phyloP scores from a whole-genome alignment of 2,113 vertebrate genomes.

The Megaceryle torquata region DNA sequence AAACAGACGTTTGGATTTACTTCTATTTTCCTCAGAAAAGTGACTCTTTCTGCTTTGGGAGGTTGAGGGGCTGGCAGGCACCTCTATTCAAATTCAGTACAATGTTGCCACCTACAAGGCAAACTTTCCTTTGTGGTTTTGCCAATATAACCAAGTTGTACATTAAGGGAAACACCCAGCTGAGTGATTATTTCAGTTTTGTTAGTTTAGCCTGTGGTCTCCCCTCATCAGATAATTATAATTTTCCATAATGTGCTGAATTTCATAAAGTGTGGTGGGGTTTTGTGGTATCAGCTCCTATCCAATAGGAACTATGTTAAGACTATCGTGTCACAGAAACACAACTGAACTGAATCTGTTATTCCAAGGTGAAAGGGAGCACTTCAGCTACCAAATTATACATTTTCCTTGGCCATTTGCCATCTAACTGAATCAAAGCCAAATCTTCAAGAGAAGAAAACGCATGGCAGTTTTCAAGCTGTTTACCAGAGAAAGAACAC shows the following conservation, averaged over 20 bases:
- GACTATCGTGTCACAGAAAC: background rate
- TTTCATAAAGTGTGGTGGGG: background rate
- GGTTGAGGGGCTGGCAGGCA: background rate
- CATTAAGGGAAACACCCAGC: constrained; percentile 23
- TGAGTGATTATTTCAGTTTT: constrained; percentile 19
- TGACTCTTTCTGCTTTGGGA: background rate
- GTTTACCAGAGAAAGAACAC: background rate
- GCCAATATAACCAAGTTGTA: background rate
- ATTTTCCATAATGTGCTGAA: constrained; percentile 34
- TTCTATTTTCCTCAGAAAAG: background rate
- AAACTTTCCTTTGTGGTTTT: background rate
- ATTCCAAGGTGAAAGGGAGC: constrained; percentile 7
- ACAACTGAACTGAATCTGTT: background rate
- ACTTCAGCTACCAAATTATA: constrained; percentile 10
- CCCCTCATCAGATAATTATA: background rate
- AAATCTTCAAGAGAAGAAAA: background rate
- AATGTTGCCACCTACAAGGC: constrained; percentile 9
- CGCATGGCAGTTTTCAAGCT: background rate
- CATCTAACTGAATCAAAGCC: background rate
- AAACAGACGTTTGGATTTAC: background rate
- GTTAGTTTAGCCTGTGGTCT: constrained; percentile 25
- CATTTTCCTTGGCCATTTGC: constrained; percentile 39
- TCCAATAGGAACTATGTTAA: background rate
- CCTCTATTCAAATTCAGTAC: background rate
- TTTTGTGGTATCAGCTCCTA: background rate